Evolutionary conservation across 2,888 invertebrate species (phyloP), one percentile per base, ranked within the genome.

Genomic region (Idaea biselata): DNA sequence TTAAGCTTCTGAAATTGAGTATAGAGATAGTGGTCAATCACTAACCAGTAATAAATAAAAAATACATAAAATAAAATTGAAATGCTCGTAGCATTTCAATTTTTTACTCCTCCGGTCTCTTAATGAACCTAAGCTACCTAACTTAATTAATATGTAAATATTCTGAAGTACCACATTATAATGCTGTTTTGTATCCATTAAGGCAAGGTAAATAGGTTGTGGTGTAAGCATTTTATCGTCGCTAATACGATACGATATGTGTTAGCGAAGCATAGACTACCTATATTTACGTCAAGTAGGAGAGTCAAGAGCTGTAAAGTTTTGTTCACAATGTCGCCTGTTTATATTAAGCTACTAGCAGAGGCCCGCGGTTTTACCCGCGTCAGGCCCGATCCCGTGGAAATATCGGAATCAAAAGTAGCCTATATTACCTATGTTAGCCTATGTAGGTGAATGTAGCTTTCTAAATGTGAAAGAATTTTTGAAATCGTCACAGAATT

Each of bases 211-310:
- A 78, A 74, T 69, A 66, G 74, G 75, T 73, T 75, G 73, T 66
- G 68, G 66, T 66, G 68, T 64, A 69, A 73, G 73, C 71, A 72
- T 70, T 73, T 73, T 69, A 71, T 59, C 70, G 66, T 67, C 69
- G 64, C 68, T 74, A 75, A 78, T 74, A 74, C 78, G 72, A 77
- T 73, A 73, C 71, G 66, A 44, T 8, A 67, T 64, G 69, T 73
- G 71, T 73, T 59, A 63, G 65, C 60, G 60, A 71, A 71, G 59
- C 61, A 44, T 44, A 44, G 44, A 44, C 44, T 44, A 0, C 14
- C 11, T 44, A 44, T 44, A 44, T 44, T 44, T 44, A 44, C 44
- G 44, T 44, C 44, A 44, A 44, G 44, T 44, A 14, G 11, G 58
- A 60, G 58, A 66, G 69, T 69, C 70, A 67, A 67, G 69, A 60